These are phyloP conservation scores for Silurus meridionalis DNA, from an alignment of 2,113 vertebrate genomes.

Conservation along the genomic window DNA sequence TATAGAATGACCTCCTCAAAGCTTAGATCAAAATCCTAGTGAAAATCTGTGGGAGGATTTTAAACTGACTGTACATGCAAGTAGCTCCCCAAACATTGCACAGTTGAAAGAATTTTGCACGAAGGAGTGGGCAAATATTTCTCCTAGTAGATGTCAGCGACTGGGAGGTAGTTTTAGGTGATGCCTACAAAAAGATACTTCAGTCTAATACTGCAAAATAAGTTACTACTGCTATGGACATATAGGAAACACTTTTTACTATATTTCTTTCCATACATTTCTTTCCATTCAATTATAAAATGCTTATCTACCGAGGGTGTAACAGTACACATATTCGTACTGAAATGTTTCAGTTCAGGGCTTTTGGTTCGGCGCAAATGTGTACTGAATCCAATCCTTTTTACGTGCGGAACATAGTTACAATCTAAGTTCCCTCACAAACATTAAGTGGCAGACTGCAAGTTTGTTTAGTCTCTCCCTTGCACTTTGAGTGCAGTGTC, in stretches of 20 bases:
- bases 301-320: neutral
- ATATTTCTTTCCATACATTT: neutral
- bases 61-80: neutral
- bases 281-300: neutral
- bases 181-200: neutral
- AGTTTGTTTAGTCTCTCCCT: too few relatives aligned
- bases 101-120: neutral
- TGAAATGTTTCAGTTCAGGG: too few relatives aligned
- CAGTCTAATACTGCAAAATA: neutral
- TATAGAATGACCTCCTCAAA: neutral
- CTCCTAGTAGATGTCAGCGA: neutral
- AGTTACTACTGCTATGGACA: neutral
- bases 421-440: too few relatives aligned
- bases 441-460: too few relatives aligned
- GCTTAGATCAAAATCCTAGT: neutral
- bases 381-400: too few relatives aligned
- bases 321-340: too few relatives aligned
- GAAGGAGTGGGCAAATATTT: neutral
- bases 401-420: too few relatives aligned
- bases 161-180: neutral
- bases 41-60: neutral
- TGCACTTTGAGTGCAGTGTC: too few relatives aligned
- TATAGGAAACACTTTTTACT: too few relatives aligned
- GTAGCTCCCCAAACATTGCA: neutral
- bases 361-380: too few relatives aligned